A percentile compares a stretch with the other conserved stretches of the same genome.
Conservation (phyloP, 2,113 vertebrate genomes). For the Platysternon megacephalum region DNA sequence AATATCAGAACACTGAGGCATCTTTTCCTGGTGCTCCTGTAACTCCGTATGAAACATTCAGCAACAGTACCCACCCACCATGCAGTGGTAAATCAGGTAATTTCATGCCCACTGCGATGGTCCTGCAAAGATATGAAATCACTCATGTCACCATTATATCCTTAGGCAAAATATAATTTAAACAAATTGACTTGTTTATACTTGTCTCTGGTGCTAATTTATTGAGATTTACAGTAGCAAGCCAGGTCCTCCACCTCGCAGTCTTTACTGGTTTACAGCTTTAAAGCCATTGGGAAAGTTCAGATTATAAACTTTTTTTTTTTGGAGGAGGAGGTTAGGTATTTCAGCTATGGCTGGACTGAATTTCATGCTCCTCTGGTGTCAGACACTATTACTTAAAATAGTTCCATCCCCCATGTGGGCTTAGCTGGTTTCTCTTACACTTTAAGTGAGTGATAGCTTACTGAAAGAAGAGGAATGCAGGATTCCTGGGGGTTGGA, state of each 20-base stretch:
- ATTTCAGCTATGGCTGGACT: conserved; percentile 69
- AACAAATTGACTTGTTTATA: background rate
- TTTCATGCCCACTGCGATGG: background rate
- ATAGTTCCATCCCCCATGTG: conserved; percentile 49
- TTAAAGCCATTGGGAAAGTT: background rate
- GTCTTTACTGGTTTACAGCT: background rate
- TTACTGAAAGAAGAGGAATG: background rate
- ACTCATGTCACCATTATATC: background rate
- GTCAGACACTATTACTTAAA: conserved; percentile 64
- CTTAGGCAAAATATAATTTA: accelerated
- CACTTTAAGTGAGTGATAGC: accelerated
- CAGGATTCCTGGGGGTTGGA: background rate
- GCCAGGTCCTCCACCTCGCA: background rate
- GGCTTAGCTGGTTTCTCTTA: background rate
- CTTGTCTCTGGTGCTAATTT: background rate
- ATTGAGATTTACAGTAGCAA: background rate
- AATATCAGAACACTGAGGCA: background rate
- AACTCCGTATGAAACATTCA: background rate
- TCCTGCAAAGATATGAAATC: background rate
- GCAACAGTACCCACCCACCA: accelerated
- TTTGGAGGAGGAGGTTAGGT: background rate
- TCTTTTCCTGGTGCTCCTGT: background rate
- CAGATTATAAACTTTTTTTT: background rate
- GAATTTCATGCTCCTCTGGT: conserved; percentile 68
- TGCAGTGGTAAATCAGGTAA: accelerated